phyloP scores from a whole-genome alignment of 2,797 vertebrate genomes.

The Galaxias olidus region DNA sequence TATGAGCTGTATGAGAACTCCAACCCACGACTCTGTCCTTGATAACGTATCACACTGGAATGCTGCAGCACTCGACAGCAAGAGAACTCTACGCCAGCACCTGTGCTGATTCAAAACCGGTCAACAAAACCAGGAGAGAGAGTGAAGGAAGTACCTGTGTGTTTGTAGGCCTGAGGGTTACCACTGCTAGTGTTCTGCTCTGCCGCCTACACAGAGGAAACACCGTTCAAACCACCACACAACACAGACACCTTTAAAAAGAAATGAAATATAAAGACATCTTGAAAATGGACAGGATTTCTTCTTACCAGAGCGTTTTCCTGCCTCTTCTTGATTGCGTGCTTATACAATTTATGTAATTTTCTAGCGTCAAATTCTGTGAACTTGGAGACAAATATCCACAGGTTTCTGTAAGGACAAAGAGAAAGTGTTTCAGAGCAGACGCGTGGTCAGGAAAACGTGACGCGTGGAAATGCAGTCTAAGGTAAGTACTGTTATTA shows the following conservation, averaged over 20 bases:
- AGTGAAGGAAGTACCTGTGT: conserved; percentile 82
- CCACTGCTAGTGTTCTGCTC: conserved; percentile 86
- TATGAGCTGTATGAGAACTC: no score
- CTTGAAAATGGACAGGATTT: not conserved
- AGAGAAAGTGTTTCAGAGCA: not conserved
- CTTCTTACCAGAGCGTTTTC: conserved; percentile 87
- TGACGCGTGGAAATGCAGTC: no score
- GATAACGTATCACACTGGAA: no score
- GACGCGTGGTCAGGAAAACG: no score
- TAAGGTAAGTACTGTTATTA: no score
- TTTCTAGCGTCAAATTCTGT: conserved; percentile 99
- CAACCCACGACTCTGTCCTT: no score
- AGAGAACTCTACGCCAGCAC: no score
- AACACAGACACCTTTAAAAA: no score
- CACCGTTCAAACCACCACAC: conserved; percentile 1
- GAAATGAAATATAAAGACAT: not conserved
- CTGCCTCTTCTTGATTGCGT: conserved; percentile 98
- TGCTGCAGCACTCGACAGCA: no score
- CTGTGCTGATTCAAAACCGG: no score
- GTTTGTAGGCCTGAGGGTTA: conserved; percentile 84
- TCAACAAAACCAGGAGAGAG: not conserved
- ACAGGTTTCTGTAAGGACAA: conserved; percentile 86
- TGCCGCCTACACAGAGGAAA: conserved; percentile 76
- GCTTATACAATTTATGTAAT: conserved; percentile 96
- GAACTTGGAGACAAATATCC: conserved; percentile 99